phyloP scores from a whole-genome alignment of 2,888 invertebrate genomes.

The Steinernema scapterisci region DNA sequence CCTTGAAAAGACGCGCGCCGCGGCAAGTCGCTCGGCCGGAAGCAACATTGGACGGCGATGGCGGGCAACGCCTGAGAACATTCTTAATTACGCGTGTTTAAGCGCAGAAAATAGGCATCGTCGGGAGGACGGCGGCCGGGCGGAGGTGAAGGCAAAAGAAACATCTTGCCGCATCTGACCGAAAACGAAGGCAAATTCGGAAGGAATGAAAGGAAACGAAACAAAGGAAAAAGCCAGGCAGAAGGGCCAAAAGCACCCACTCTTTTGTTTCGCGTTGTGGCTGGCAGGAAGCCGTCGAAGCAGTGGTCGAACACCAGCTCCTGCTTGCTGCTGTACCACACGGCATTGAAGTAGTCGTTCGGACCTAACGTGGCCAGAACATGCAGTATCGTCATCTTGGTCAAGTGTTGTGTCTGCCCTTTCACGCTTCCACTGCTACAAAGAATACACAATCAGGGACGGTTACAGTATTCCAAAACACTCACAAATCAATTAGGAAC shows the following conservation, averaged over 20 bases:
- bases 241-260: conserved; percentile 23
- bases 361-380: conserved; percentile 62
- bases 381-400: conserved; percentile 60
- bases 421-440: conserved; percentile 51
- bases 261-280: conserved; percentile 64
- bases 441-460: not conserved
- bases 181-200: not conserved
- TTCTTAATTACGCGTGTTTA: conserved; percentile 26
- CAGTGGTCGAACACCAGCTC: conserved; percentile 45
- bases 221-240: no score
- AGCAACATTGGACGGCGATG: not conserved
- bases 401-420: conserved; percentile 65
- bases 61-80: not conserved
- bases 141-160: no score
- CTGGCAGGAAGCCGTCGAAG: conserved; percentile 59
- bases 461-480: conserved; percentile 15
- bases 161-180: not conserved
- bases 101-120: not conserved
- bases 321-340: conserved; percentile 53
- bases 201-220: not conserved
- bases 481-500: conserved; percentile 66
- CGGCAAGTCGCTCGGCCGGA: no score
- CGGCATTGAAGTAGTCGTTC: conserved; percentile 64
- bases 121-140: no score
- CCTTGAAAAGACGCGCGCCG: conserved; percentile 16